Evolutionary conservation across 2,113 vertebrate genomes (phyloP), one percentile per base, ranked within the genome.

Genomic region (Donacobius atricapilla): DNA sequence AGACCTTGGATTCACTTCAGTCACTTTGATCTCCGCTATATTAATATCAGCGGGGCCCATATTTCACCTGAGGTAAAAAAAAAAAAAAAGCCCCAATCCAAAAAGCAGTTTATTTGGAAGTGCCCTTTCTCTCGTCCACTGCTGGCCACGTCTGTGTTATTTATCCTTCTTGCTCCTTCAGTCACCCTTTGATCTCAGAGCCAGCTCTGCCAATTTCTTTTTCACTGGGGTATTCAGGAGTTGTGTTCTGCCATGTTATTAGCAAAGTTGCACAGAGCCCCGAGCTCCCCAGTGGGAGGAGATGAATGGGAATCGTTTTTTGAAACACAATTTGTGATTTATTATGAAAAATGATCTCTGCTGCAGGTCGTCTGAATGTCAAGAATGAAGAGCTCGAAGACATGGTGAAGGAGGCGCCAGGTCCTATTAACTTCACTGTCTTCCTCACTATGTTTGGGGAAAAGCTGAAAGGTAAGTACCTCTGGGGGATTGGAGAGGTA

Each of bases 391-490:
- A 99, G 95, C 96, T 99, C 95, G 99, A 99, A 83, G 98, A 97
- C 64, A 99, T 99, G 99, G 97, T 99, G 94, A 98, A 98, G 91
- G 98, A 99, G 94, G 98, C 98, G 21, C 97, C 99, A 0, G 99
- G 98, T 40, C 97, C 99, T 69, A 98, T 99, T 95, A 99, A 99
- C 97, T 99, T 99, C 95, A 99, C 99, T 9, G 97, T 99, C 96
- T 99, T 99, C 96, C 97, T 98, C 31, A 98, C 98, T 18, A 99
- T 99, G 99, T 99, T 99, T 87, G 99, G 99, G 70, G 99, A 99
- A 97, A 99, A 99, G 93, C 98, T 99, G 78, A 99, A 99, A 98
- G 99, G 99, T 99, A 75, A 96, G 97, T n/a, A 82, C 86, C 94
- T 94, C 66, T 94, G 91, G 93, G 90, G 94, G 14, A 18, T 96